phyloP scores from a whole-genome alignment of 1,140 invertebrate species.

The Idris sp. region DNA sequence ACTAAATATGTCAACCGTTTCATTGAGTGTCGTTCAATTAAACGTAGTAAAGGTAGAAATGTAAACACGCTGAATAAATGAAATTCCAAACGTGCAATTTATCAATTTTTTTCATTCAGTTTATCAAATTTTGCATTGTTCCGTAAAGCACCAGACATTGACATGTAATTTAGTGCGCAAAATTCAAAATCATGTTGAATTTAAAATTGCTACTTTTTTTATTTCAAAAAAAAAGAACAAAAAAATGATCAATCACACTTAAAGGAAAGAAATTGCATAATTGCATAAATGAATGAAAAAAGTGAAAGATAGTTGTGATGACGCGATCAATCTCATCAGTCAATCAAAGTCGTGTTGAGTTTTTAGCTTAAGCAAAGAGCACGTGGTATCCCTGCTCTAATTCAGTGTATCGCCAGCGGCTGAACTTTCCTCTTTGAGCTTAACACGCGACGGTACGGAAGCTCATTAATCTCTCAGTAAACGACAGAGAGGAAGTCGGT shows the following conservation, averaged over 20 bases:
- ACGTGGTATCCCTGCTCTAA: slow-evolving; percentile 42
- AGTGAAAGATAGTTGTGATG: slow-evolving; percentile 44
- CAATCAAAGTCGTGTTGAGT: slow-evolving; percentile 52
- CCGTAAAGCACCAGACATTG: no score
- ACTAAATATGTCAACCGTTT: slow-evolving; percentile 7
- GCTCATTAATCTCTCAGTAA: slow-evolving; percentile 52
- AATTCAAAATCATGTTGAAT: no score
- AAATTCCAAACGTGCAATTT: slow-evolving; percentile 21
- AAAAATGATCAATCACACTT: no score
- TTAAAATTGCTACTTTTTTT: no score
- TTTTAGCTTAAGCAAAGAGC: slow-evolving; percentile 9
- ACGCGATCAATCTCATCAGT: slow-evolving; percentile 65
- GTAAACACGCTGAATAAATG: slow-evolving; percentile 14
- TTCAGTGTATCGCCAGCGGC: slow-evolving; percentile 47
- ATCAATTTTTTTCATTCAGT: slow-evolving; percentile 31
- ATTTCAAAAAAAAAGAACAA: no score
- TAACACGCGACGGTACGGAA: slow-evolving; percentile 57
- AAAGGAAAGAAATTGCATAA: no score
- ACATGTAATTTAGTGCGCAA: no score
- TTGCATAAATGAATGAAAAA: not conserved
- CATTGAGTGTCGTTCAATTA: slow-evolving; percentile 16
- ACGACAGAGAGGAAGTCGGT: slow-evolving; percentile 33
- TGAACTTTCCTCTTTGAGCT: slow-evolving; percentile 55
- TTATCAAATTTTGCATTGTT: not conserved
- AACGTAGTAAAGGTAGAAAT: slow-evolving; percentile 16